These are phyloP conservation scores for Chelonus formosanus DNA, from an alignment of 2,888 invertebrate genomes.

Conservation along the genomic window DNA sequence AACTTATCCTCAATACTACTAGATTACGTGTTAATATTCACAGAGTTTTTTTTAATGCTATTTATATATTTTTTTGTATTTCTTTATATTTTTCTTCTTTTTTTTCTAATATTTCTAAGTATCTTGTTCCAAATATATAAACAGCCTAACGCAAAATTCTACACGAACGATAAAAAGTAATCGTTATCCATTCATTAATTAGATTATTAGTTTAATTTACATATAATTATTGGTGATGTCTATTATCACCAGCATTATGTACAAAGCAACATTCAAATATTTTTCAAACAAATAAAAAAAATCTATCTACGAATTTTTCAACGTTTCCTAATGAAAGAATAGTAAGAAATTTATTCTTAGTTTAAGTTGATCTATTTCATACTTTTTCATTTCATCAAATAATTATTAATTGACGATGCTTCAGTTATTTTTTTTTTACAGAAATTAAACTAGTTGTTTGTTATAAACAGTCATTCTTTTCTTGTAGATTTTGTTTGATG, in stretches of 20 bases:
- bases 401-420: no score
- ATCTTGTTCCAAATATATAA: conserved; percentile 3
- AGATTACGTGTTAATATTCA: conserved; percentile 4
- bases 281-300: conserved; percentile 32
- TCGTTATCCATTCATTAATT: conserved; percentile 22
- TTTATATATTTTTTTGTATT: conserved; percentile 21
- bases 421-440: no score
- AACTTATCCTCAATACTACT: conserved; percentile 28
- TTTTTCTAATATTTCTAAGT: background rate
- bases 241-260: conserved; percentile 33
- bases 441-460: no score
- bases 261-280: conserved; percentile 44
- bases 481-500: no score
- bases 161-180: conserved; percentile 29
- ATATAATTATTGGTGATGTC: conserved; percentile 7
- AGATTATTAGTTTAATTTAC: conserved; percentile 19
- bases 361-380: no score
- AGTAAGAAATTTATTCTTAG: no score
- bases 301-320: no score
- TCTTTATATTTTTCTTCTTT: conserved; percentile 13
- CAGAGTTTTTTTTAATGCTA: background rate
- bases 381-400: no score
- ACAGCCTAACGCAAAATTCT: conserved; percentile 30
- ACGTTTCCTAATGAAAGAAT: no score
- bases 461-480: no score